phyloP scores from a whole-genome alignment of 1,140 invertebrate genomes.

The Bombyx mori region DNA sequence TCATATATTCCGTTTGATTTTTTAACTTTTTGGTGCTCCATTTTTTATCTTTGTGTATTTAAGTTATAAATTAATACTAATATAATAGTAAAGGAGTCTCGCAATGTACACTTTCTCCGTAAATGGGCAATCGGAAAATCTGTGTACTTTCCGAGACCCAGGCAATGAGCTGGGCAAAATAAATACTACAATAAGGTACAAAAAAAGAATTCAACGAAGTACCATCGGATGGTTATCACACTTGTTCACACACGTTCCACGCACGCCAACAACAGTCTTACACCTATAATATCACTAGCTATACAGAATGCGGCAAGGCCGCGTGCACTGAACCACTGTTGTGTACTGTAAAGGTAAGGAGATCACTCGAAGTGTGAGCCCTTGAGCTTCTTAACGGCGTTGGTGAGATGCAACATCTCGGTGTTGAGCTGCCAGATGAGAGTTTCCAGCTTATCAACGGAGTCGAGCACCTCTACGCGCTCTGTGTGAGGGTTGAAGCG shows the following conservation, averaged over 20 bases:
- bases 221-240: slow-evolving; percentile 58
- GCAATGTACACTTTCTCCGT: slow-evolving; percentile 39
- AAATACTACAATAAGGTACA: slow-evolving; percentile 66
- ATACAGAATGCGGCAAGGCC: slow-evolving; percentile 54
- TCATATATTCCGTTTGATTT: slow-evolving; percentile 60
- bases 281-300: slow-evolving; percentile 66
- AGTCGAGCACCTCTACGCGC: slow-evolving; percentile 92
- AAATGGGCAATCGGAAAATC: slow-evolving; percentile 60
- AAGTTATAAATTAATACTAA: slow-evolving; percentile 66
- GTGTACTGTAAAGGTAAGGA: slow-evolving; percentile 23
- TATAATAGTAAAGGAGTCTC: slow-evolving; percentile 48
- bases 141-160: slow-evolving; percentile 41
- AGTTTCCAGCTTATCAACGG: slow-evolving; percentile 86
- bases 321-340: slow-evolving; percentile 47
- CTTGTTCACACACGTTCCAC: slow-evolving; percentile 45
- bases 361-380: slow-evolving; percentile 69
- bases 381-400: slow-evolving; percentile 86
- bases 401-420: slow-evolving; percentile 87
- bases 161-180: slow-evolving; percentile 67
- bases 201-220: slow-evolving; percentile 59
- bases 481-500: slow-evolving; percentile 98
- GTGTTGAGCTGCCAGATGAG: slow-evolving; percentile 85
- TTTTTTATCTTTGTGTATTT: slow-evolving; percentile 60
- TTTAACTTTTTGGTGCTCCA: slow-evolving; percentile 66
- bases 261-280: slow-evolving; percentile 53